Evolutionary conservation across 1,140 invertebrate species (phyloP).

Genomic region (Drosophila bocqueti): DNA sequence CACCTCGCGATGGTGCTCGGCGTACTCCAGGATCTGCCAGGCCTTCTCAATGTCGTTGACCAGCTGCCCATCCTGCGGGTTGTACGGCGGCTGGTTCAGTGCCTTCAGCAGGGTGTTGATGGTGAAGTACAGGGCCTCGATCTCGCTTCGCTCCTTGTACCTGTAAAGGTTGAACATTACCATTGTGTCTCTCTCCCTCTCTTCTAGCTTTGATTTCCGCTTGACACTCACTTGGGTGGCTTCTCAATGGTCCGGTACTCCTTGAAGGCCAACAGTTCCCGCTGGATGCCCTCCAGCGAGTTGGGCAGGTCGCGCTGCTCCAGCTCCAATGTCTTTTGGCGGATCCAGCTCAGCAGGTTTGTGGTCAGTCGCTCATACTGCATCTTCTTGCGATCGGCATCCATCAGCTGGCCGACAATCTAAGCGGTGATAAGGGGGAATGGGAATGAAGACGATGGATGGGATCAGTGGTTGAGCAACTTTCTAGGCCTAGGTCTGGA

Average conservation of each 20-base stretch:
- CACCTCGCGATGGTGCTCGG: conserved; percentile 97
- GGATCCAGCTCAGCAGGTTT: conserved; percentile 97
- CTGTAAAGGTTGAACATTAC: conserved; percentile 84
- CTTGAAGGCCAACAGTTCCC: conserved; percentile 95
- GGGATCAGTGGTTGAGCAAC: conserved; percentile 56
- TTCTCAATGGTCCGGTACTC: conserved; percentile 98
- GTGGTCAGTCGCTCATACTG: conserved; percentile 94
- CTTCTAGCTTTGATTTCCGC: neutral
- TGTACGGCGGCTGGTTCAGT: conserved; percentile 94
- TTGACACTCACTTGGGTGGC: conserved; percentile 93
- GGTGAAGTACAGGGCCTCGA: conserved; percentile 98
- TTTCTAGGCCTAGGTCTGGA: conserved; percentile 65
- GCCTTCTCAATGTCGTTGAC: conserved; percentile 97
- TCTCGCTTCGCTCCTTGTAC: conserved; percentile 98
- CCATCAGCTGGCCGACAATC: conserved; percentile 98
- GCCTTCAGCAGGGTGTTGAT: conserved; percentile 98
- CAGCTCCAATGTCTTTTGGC: conserved; percentile 93
- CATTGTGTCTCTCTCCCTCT: neutral
- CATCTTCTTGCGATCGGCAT: conserved; percentile 95
- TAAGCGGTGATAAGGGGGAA: conserved; percentile 80
- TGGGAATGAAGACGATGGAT: conserved; percentile 22
- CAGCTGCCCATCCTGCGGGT: conserved; percentile 95
- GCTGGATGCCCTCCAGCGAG: conserved; percentile 97
- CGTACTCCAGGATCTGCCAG: conserved; percentile 96
- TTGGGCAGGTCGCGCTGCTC: conserved; percentile 97